phyloP scores from a whole-genome alignment of 2,113 vertebrate species.

The Entomyzon cyanotis region DNA sequence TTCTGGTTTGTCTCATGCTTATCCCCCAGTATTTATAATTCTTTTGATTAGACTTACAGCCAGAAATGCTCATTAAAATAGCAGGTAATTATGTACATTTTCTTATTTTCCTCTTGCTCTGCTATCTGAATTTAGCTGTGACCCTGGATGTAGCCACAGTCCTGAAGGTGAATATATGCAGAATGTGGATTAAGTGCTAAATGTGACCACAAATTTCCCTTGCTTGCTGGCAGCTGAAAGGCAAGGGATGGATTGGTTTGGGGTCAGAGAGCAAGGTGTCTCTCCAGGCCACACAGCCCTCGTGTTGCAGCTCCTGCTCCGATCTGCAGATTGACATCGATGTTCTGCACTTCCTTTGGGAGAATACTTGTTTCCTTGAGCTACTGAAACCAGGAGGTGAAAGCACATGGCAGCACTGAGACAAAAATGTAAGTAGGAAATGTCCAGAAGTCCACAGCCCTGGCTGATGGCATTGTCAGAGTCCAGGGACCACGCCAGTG shows the following conservation, averaged over 20 bases:
- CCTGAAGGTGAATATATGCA: background rate
- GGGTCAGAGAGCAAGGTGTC: background rate
- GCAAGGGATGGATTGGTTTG: background rate
- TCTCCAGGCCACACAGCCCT: background rate
- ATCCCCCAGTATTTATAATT: background rate
- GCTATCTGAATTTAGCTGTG: background rate
- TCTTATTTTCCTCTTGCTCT: background rate
- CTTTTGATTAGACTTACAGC: background rate
- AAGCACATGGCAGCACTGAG: accelerated
- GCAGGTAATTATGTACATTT: background rate
- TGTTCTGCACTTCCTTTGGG: accelerated
- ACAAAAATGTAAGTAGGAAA: background rate
- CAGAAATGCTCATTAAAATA: background rate
- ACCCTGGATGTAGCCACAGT: background rate
- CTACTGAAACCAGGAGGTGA: background rate
- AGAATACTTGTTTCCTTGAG: background rate
- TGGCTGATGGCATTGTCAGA: background rate
- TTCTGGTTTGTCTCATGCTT: background rate
- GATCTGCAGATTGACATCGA: accelerated
- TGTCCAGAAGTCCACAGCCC: background rate
- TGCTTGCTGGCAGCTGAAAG: background rate
- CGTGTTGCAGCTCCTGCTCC: background rate
- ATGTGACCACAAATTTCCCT: background rate
- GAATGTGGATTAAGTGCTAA: background rate
- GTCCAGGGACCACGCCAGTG: accelerated